Conservation (phyloP, 2,113 vertebrate genomes). For the Ophiodon elongatus region DNA sequence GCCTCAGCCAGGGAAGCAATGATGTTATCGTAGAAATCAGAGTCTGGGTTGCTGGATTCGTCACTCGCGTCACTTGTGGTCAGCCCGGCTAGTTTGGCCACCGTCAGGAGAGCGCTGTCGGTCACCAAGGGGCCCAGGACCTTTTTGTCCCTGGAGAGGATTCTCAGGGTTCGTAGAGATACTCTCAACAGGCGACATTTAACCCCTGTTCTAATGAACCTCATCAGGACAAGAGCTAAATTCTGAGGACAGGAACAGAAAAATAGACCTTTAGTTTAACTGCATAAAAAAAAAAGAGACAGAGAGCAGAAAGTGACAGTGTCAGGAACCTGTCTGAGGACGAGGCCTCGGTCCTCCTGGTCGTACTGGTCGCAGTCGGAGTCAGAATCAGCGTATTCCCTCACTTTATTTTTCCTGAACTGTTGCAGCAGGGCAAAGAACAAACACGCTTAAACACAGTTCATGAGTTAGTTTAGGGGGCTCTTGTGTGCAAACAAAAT, state of each 20-base stretch:
- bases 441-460: background rate
- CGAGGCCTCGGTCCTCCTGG: conserved; percentile 70
- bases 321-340: conserved; percentile 79
- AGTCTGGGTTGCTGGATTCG: conserved; percentile 53
- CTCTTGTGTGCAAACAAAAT: background rate
- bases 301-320: background rate
- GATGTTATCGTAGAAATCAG: conserved; percentile 72
- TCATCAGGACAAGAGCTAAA: conserved; percentile 73
- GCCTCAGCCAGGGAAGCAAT: conserved; percentile 63
- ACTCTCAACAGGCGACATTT: conserved; percentile 63
- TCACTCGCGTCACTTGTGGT: conserved; percentile 44
- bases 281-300: background rate
- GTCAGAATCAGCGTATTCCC: conserved; percentile 67
- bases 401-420: conserved; percentile 84
- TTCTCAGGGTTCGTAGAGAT: conserved; percentile 74
- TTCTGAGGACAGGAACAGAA: conserved; percentile 61
- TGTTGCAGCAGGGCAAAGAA: conserved; percentile 47
- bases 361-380: conserved; percentile 78
- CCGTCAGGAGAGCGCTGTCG: conserved; percentile 70
- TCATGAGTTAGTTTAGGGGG: background rate
- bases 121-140: conserved; percentile 77
- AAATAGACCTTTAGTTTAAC: background rate
- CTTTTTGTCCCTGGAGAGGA: conserved; percentile 81
- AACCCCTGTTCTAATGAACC: conserved; percentile 67
- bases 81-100: conserved; percentile 76